Evolutionary conservation across 2,113 vertebrate species (phyloP), one percentile per base, ranked within the genome.

Genomic region (Corythoichthys intestinalis): DNA sequence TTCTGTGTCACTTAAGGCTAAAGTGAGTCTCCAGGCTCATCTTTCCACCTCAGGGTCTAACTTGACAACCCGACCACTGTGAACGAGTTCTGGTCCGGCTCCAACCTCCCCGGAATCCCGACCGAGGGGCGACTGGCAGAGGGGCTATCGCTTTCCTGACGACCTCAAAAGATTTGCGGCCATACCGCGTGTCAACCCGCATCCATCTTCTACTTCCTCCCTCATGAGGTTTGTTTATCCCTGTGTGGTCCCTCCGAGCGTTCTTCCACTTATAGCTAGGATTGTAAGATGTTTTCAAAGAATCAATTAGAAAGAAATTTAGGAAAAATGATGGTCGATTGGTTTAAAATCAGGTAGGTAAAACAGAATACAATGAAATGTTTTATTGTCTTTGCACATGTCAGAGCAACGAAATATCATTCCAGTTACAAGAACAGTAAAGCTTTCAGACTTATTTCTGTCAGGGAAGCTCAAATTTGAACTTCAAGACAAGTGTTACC

Each of bases 161-260:
- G 81, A 88, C 84, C 86, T 75, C 54, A 5, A 69, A 49, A 77
- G 81, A 86, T 71, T 68, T 64, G 66, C 75, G 76, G 69, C 84
- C 78, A 86, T 83, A 87, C 73, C 72, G 75, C 83, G 86, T 91
- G 89, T 90, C 88, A 87, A 77, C 85, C 78, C 77, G 59, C 82
- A 79, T 88, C 80, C 69, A 37, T 79, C 69, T 74, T 53, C 46
- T 68, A 63, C 65, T 47, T 41, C 50, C 50, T 66, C 66, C 70
- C 34, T 74, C 62, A 48, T 67, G 4, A 11, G 72, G 72, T 82
- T 72, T 88, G 74, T 80, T 78, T 82, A 76, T 82, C 76, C 57
- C 74, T 44, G 8, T 76, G 56, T 28, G 17, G 64, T 64, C 78
- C 72, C 62, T 57, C 44, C 59, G 15, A 38, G 39, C 47, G 49